phyloP scores from a whole-genome alignment of 2,888 invertebrate species.

The Nymphalis polychloros region DNA sequence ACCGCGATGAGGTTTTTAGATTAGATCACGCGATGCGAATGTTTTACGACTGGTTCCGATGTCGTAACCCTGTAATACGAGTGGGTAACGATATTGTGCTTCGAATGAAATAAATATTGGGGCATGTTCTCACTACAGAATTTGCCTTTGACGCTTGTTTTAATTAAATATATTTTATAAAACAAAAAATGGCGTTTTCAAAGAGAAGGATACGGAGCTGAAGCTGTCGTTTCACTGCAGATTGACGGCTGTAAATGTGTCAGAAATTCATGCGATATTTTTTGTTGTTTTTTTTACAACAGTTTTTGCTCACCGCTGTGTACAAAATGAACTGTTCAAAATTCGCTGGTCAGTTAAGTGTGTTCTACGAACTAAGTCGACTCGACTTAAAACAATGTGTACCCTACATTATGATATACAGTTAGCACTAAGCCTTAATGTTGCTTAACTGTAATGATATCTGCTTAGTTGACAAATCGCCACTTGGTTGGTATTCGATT shows the following conservation, averaged over 20 bases:
- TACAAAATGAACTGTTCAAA: too few relatives aligned
- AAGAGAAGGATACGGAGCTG: too few relatives aligned
- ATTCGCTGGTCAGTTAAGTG: too few relatives aligned
- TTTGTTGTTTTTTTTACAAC: too few relatives aligned
- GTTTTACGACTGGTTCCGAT: conserved; percentile 42
- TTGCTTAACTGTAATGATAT: conserved; percentile 40
- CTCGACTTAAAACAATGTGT: neutral
- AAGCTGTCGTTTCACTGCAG: too few relatives aligned
- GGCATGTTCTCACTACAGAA: conserved; percentile 11
- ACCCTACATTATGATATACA: neutral
- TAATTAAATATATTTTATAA: neutral
- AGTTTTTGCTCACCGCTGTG: too few relatives aligned
- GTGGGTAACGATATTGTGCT: conserved; percentile 35
- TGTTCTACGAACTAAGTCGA: neutral
- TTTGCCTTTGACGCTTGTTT: conserved; percentile 3
- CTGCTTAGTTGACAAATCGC: conserved; percentile 54
- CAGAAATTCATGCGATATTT: too few relatives aligned
- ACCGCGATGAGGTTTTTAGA: conserved; percentile 41
- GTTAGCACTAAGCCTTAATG: conserved; percentile 12
- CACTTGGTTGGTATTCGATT: conserved; percentile 47
- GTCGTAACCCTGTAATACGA: conserved; percentile 41
- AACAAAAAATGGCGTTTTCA: too few relatives aligned
- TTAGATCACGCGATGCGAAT: conserved; percentile 40
- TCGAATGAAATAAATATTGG: conserved; percentile 24
- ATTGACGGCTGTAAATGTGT: too few relatives aligned